Conservation (phyloP, 1,140 invertebrate genomes). For the Bombus vancouverensis region DNA sequence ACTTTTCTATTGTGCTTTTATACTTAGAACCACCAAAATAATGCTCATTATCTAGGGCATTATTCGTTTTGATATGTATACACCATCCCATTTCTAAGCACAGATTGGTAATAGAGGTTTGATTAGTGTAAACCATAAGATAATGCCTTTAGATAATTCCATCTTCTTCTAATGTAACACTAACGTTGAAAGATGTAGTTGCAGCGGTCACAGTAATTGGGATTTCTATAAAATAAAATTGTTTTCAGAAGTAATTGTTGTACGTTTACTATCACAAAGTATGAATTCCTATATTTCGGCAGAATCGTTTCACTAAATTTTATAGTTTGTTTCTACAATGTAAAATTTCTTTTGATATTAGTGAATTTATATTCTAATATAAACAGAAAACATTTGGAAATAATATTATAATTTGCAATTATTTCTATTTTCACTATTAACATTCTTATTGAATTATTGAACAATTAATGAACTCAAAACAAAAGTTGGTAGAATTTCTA, state of each 20-base stretch:
- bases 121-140: slow-evolving; percentile 40
- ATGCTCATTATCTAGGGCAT: slow-evolving; percentile 36
- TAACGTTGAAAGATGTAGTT: slow-evolving; percentile 69
- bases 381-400: no score
- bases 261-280: slow-evolving; percentile 1
- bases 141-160: slow-evolving; percentile 53
- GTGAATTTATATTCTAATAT: no score
- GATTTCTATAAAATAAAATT: slow-evolving; percentile 78
- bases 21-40: slow-evolving; percentile 37
- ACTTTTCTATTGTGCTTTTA: slow-evolving; percentile 52
- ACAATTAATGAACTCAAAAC: no score
- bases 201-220: slow-evolving; percentile 65
- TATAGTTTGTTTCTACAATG: background rate
- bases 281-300: background rate
- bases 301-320: background rate
- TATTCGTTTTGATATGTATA: slow-evolving; percentile 52
- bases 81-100: slow-evolving; percentile 30
- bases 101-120: slow-evolving; percentile 26
- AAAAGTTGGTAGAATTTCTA: no score
- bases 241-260: slow-evolving; percentile 72
- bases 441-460: no score
- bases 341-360: no score
- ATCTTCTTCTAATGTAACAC: slow-evolving; percentile 51
- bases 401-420: no score
- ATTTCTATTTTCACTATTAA: no score